These are phyloP conservation scores for Drosophila siamana DNA, from an alignment of 2,888 invertebrate genomes.

Conservation along the genomic window DNA sequence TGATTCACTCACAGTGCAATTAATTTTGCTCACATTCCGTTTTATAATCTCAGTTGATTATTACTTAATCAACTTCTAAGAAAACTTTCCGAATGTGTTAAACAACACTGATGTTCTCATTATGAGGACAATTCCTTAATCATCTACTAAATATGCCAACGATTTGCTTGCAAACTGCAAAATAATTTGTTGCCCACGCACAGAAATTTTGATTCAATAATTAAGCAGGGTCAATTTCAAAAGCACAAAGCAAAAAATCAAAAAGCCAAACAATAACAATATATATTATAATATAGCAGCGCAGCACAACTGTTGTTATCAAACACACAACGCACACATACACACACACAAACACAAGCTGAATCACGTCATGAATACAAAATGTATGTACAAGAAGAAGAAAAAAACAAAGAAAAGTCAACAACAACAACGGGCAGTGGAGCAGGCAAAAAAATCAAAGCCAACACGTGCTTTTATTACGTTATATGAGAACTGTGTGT, in stretches of 20 bases:
- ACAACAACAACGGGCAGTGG: conserved; percentile 23
- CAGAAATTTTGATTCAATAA: conserved; percentile 46
- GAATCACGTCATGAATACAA: conserved; percentile 69
- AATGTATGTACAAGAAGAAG: conserved; percentile 36
- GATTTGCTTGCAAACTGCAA: conserved; percentile 11
- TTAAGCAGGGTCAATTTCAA: conserved; percentile 54
- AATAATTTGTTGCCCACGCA: conserved; percentile 44
- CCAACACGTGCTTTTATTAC: conserved; percentile 84
- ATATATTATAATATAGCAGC: too few species aligned
- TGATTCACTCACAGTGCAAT: not conserved
- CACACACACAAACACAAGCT: conserved; percentile 15
- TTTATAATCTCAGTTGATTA: conserved; percentile 4
- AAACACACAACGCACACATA: conserved; percentile 29
- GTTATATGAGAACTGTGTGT: conserved; percentile 52
- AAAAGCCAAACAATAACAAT: conserved; percentile 50
- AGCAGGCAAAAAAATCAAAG: conserved; percentile 63
- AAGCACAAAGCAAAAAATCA: conserved; percentile 32
- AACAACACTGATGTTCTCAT: not conserved
- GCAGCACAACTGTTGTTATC: conserved; percentile 49
- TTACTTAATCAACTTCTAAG: not conserved
- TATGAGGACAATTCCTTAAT: conserved; percentile 42
- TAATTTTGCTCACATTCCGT: not conserved
- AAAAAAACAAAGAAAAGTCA: conserved; percentile 51
- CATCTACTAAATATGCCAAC: conserved; percentile 35
- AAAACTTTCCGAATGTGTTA: conserved; percentile 23